Evolutionary conservation across 1,140 invertebrate species (phyloP).

Genomic region (Diachasma alloeum): DNA sequence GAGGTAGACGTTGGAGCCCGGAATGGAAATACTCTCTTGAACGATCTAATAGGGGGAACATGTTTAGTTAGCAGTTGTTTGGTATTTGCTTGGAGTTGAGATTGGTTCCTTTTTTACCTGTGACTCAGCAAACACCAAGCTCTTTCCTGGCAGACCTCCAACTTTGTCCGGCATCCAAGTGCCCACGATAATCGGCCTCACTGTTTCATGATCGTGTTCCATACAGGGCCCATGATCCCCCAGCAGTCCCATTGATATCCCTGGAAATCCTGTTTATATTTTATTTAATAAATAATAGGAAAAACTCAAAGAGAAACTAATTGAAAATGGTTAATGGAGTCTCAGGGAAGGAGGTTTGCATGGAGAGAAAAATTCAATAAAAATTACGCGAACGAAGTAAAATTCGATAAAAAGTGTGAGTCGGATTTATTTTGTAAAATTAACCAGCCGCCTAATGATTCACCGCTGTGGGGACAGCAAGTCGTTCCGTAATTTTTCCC

Average conservation of each 20-base stretch:
- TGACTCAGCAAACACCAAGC: slow-evolving; percentile 86
- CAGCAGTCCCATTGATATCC: slow-evolving; percentile 69
- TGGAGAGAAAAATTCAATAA: too few relatives aligned
- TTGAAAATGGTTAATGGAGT: neutral
- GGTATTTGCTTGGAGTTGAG: neutral
- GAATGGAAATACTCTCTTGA: slow-evolving; percentile 92
- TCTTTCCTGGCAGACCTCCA: slow-evolving; percentile 81
- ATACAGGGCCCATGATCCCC: slow-evolving; percentile 74
- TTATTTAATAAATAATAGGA: slow-evolving; percentile 50
- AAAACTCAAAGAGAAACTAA: slow-evolving; percentile 34
- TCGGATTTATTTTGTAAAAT: too few relatives aligned
- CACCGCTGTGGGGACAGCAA: too few relatives aligned
- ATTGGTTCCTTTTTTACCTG: slow-evolving; percentile 69
- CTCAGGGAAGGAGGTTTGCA: neutral
- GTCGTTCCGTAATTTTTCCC: too few relatives aligned
- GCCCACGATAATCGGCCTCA: slow-evolving; percentile 83
- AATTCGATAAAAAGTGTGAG: too few relatives aligned
- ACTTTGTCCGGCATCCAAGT: slow-evolving; percentile 87
- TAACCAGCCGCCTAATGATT: too few relatives aligned
- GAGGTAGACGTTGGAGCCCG: slow-evolving; percentile 89
- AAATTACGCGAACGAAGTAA: too few relatives aligned
- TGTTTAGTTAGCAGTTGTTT: too few relatives aligned
- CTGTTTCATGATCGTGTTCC: slow-evolving; percentile 84
- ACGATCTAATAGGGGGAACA: slow-evolving; percentile 74
- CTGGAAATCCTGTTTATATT: slow-evolving; percentile 65